Conservation (phyloP, 2,113 vertebrate species). For the Tupaia chinensis region DNA sequence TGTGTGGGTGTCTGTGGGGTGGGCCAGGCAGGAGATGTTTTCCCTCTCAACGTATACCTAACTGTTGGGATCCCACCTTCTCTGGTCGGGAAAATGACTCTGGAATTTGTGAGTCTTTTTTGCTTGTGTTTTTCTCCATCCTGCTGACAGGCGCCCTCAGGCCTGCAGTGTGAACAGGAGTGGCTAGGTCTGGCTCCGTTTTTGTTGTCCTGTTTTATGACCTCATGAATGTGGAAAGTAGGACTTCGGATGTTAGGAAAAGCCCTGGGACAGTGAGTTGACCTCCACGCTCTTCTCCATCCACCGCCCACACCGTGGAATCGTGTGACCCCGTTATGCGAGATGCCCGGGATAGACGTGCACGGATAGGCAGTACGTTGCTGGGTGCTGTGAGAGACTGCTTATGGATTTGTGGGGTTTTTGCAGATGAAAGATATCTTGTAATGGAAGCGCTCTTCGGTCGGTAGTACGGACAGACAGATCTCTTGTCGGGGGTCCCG, state of each 20-base stretch:
- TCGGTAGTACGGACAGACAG: too few relatives aligned
- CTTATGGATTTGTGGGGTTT: not conserved
- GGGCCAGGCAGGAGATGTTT: not conserved
- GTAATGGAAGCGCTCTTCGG: too few relatives aligned
- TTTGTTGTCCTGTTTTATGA: slow-evolving; percentile 44
- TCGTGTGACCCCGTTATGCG: not conserved
- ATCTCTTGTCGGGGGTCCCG: too few relatives aligned
- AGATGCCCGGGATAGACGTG: not conserved
- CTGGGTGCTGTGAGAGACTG: not conserved
- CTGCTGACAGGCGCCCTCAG: not conserved
- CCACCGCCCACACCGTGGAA: not conserved
- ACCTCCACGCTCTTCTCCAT: not conserved
- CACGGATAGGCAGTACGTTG: not conserved
- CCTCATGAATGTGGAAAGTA: not conserved
- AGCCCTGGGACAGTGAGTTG: not conserved
- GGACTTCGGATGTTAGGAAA: slow-evolving; percentile 26
- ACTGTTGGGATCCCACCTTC: not conserved
- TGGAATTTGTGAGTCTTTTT: slow-evolving; percentile 31
- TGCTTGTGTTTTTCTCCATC: slow-evolving; percentile 22
- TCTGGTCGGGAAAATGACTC: slow-evolving; percentile 1
- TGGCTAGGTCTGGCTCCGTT: slow-evolving; percentile 16
- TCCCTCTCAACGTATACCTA: not conserved
- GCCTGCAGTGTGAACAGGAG: not conserved
- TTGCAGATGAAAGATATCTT: not conserved
- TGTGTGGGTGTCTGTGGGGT: not conserved